A percentile compares a stretch with the other conserved stretches of the same genome.
These are phyloP conservation scores for Torymus aiolomorphi DNA, from an alignment of 2,888 invertebrate species.

Conservation along the genomic window DNA sequence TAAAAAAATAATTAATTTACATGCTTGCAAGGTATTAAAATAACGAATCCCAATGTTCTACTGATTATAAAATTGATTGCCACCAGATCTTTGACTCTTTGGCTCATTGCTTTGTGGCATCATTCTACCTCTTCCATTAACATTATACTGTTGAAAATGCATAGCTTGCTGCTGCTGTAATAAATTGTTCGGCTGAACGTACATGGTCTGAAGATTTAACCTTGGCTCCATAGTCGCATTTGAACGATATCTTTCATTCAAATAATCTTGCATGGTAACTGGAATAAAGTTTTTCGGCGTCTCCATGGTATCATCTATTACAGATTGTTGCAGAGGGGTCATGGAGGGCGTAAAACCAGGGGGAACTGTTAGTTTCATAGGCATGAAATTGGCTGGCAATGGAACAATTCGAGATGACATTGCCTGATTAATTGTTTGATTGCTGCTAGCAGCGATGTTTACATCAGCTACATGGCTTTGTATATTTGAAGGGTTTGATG, in stretches of 20 bases:
- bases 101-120: background rate
- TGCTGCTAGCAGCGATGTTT: background rate
- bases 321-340: constrained; percentile 1
- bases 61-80: constrained; percentile 27
- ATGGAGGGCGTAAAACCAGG: background rate
- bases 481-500: no score
- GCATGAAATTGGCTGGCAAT: background rate
- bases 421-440: background rate
- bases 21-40: background rate
- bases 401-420: background rate
- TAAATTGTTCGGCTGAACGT: background rate
- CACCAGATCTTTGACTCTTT: background rate
- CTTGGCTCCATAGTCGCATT: constrained; percentile 12
- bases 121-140: background rate
- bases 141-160: constrained; percentile 18
- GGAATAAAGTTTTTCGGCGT: background rate
- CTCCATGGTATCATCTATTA: background rate
- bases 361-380: background rate
- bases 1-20: constrained; percentile 14
- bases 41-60: background rate
- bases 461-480: background rate
- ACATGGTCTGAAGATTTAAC: background rate
- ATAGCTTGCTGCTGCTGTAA: constrained; percentile 2
- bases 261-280: constrained; percentile 9
- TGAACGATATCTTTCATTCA: background rate